A percentile compares a stretch with the other conserved stretches of the same genome.
These are phyloP conservation scores for Notodonta dromedarius DNA, from an alignment of 2,888 invertebrate species.

Conservation along the genomic window DNA sequence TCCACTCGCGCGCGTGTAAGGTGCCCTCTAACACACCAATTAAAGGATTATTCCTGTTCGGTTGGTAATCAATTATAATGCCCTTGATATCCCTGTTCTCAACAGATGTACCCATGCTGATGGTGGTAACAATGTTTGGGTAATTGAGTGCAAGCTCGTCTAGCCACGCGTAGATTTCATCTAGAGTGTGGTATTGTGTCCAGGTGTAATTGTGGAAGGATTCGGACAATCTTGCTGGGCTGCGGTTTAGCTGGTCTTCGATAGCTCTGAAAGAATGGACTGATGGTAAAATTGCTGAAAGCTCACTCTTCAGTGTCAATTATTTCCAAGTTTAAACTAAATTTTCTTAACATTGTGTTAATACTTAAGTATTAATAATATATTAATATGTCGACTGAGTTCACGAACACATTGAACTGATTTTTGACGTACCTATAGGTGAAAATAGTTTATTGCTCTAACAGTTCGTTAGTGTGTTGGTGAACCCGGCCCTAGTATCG, in stretches of 20 bases:
- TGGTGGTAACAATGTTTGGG: slow-evolving; percentile 75
- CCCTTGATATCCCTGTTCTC: slow-evolving; percentile 86
- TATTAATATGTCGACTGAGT: too few species aligned
- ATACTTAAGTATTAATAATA: too few species aligned
- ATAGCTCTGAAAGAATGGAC: slow-evolving; percentile 64
- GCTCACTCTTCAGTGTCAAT: too few species aligned
- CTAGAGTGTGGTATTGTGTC: slow-evolving; percentile 84
- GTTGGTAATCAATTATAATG: slow-evolving; percentile 68
- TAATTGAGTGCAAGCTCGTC: slow-evolving; percentile 75
- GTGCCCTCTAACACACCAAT: slow-evolving; percentile 84
- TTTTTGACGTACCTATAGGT: too few species aligned
- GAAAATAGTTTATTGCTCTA: too few species aligned
- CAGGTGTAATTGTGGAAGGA: slow-evolving; percentile 70
- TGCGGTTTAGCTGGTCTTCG: slow-evolving; percentile 69
- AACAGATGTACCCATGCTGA: slow-evolving; percentile 83
- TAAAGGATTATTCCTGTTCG: slow-evolving; percentile 63
- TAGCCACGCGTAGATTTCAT: slow-evolving; percentile 85
- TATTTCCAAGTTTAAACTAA: too few species aligned
- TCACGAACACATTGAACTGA: too few species aligned
- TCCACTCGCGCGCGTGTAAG: slow-evolving; percentile 91
- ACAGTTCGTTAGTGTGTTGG: too few species aligned
- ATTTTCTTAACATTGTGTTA: too few species aligned
- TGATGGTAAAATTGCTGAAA: too few species aligned
- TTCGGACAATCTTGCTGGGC: slow-evolving; percentile 44
- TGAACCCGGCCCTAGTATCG: too few species aligned